Percentiles rank a stretch among this genome's conserved stretches.
phyloP scores from a whole-genome alignment of 2,797 vertebrate genomes.

The Galago senegalensis region DNA sequence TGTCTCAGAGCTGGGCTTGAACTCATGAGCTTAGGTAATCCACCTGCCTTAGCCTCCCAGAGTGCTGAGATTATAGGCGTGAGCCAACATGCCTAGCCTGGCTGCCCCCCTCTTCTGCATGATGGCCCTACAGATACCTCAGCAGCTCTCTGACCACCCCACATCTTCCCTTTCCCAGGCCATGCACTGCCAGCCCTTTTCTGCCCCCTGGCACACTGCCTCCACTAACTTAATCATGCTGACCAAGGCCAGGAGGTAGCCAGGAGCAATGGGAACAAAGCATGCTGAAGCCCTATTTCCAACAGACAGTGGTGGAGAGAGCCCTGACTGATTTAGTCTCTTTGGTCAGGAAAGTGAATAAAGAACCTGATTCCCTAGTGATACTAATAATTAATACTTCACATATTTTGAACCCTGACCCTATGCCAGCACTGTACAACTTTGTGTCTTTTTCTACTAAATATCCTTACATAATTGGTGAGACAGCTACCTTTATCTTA shows the following conservation, averaged over 20 bases:
- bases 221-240: not conserved
- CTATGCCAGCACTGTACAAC: not conserved
- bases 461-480: not conserved
- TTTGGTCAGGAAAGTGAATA: not conserved
- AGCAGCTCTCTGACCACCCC: not conserved
- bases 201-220: not conserved
- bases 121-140: not conserved
- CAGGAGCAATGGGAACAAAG: not conserved
- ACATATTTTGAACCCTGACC: not conserved
- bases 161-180: not conserved
- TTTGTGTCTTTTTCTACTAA: not conserved
- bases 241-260: conserved; percentile 8
- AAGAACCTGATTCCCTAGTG: not conserved
- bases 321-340: not conserved
- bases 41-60: no score
- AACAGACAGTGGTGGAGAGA: not conserved
- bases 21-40: no score
- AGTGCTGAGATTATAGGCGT: no score
- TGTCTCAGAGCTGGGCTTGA: no score
- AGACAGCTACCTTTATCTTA: conserved; percentile 1
- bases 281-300: not conserved
- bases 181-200: not conserved
- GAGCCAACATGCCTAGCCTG: not conserved
- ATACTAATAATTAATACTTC: not conserved
- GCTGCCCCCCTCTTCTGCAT: not conserved